Conservation (phyloP, 2,888 invertebrate species). For the Lampropteryx suffumata region DNA sequence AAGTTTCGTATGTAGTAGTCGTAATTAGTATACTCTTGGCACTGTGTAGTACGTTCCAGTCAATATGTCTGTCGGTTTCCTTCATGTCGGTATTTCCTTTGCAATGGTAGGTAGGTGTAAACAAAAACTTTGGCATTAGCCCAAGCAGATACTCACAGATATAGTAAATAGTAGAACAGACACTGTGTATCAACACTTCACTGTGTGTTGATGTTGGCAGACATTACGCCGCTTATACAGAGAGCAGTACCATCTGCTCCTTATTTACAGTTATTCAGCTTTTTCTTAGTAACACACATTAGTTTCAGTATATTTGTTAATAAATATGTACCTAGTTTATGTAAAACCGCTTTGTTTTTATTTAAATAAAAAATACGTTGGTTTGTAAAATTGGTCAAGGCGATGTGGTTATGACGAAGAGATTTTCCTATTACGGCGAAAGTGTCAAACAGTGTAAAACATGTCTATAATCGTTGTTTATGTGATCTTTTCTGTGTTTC, state of each 20-base stretch:
- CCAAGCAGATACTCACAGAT: constrained; percentile 7
- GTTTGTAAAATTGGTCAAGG: too few species aligned
- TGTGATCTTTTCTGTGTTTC: too few species aligned
- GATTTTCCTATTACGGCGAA: too few species aligned
- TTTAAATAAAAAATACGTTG: too few species aligned
- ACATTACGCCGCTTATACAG: constrained; percentile 27
- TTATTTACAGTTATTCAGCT: constrained; percentile 28
- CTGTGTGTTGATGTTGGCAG: constrained; percentile 37
- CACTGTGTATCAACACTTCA: constrained; percentile 30
- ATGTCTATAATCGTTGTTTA: too few species aligned
- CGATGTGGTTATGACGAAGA: too few species aligned
- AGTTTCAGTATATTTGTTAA: not conserved
- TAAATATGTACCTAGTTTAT: too few species aligned
- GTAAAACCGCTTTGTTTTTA: too few species aligned
- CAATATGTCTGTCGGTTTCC: constrained; percentile 11
- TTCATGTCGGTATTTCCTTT: not conserved
- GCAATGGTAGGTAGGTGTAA: constrained; percentile 11
- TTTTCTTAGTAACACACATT: constrained; percentile 21
- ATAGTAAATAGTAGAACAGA: constrained; percentile 10
- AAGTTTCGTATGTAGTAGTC: too few species aligned
- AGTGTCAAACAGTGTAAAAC: too few species aligned
- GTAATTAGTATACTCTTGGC: too few species aligned
- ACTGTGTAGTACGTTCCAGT: not conserved
- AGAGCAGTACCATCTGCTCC: constrained; percentile 35
- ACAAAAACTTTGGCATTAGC: constrained; percentile 18